Conservation (phyloP, 2,797 vertebrate species). For the Scleropages formosus region DNA sequence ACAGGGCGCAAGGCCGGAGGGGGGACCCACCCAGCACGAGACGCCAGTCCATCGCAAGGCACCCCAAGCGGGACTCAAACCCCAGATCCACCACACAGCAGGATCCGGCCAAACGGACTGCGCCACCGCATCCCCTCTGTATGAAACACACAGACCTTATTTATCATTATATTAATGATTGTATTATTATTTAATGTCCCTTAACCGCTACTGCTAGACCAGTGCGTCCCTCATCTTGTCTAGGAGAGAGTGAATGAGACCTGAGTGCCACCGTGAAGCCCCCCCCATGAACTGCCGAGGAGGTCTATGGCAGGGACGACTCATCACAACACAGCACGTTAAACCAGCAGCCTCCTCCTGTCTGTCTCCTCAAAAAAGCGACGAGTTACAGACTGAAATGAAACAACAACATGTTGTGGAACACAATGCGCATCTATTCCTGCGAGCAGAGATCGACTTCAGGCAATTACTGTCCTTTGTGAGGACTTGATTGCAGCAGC, state of each 20-base stretch:
- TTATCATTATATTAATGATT: too few relatives aligned
- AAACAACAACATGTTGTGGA: constrained; percentile 22
- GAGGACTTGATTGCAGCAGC: constrained; percentile 31
- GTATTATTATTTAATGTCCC: background rate
- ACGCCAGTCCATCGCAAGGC: too few relatives aligned
- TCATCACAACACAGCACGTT: background rate
- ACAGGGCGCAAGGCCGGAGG: too few relatives aligned
- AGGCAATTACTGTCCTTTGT: constrained; percentile 36
- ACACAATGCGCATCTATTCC: constrained; percentile 42
- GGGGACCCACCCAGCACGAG: too few relatives aligned
- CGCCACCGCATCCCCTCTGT: too few relatives aligned
- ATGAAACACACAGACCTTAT: too few relatives aligned
- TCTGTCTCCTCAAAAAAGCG: constrained; percentile 24
- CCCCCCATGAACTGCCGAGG: too few relatives aligned
- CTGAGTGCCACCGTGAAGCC: background rate
- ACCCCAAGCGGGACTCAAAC: too few relatives aligned
- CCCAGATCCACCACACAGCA: too few relatives aligned
- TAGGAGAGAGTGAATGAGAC: background rate
- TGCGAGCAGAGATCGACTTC: constrained; percentile 37
- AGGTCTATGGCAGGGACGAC: too few relatives aligned
- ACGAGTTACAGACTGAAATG: background rate
- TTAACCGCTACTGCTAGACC: background rate
- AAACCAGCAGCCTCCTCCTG: background rate
- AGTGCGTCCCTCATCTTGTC: background rate
- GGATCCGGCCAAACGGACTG: too few relatives aligned